These are phyloP conservation scores for Apamea sordens DNA, from an alignment of 2,888 invertebrate species.

Conservation along the genomic window DNA sequence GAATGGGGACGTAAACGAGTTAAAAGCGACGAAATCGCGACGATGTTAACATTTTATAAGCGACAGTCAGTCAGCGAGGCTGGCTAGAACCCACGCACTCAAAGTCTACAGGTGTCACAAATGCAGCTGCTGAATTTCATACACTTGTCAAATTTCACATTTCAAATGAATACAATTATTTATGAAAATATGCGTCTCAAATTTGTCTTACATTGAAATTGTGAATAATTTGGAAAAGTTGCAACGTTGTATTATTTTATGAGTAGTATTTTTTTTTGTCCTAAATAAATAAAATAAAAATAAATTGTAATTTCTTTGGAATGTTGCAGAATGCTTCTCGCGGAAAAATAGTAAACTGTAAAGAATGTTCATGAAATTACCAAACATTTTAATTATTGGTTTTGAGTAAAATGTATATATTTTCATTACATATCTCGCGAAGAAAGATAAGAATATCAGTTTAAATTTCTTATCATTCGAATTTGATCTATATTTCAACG, in stretches of 20 bases:
- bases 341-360: background rate
- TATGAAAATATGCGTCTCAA: constrained; percentile 17
- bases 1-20: constrained; percentile 2
- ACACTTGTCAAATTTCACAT: constrained; percentile 31
- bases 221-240: background rate
- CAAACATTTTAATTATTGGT: background rate
- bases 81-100: constrained; percentile 39
- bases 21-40: constrained; percentile 24
- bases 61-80: constrained; percentile 31
- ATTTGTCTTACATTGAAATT: constrained; percentile 5
- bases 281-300: too few relatives aligned
- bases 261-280: too few relatives aligned
- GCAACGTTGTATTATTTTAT: background rate
- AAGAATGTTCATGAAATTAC: background rate
- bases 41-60: constrained; percentile 49
- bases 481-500: background rate
- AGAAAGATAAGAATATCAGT: background rate
- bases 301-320: background rate
- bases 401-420: background rate
- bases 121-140: constrained; percentile 47
- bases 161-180: constrained; percentile 24
- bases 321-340: background rate
- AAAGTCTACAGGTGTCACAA: constrained; percentile 63
- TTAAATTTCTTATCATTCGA: background rate
- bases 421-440: background rate